phyloP scores from a whole-genome alignment of 2,113 vertebrate genomes.

The Proterorhinus semilunaris region DNA sequence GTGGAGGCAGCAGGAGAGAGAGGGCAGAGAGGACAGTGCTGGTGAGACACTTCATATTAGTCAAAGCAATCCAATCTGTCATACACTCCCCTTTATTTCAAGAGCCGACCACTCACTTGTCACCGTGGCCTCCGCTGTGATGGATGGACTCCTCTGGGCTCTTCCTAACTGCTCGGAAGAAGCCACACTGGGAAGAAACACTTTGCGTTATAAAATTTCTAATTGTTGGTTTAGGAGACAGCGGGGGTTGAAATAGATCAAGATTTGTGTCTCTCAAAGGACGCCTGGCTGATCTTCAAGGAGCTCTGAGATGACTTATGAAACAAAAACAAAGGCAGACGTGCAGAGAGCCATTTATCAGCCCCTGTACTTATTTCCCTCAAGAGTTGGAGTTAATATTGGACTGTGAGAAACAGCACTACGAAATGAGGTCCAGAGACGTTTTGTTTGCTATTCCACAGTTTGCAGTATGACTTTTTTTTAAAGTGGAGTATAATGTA shows the following conservation, averaged over 20 bases:
- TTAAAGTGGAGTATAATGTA: not conserved
- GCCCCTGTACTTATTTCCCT: not conserved
- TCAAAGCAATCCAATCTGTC: slow-evolving; percentile 59
- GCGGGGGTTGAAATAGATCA: not conserved
- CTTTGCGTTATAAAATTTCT: slow-evolving; percentile 15
- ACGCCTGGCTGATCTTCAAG: not conserved
- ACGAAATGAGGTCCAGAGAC: not conserved
- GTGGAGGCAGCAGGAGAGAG: slow-evolving; percentile 34
- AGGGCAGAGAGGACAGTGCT: slow-evolving; percentile 34
- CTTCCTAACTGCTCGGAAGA: slow-evolving; percentile 26
- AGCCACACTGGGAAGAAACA: not conserved
- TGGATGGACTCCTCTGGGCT: slow-evolving; percentile 43
- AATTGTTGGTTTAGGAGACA: slow-evolving; percentile 6
- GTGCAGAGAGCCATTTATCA: not conserved
- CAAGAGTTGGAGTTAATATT: slow-evolving; percentile 9
- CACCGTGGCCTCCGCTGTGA: slow-evolving; percentile 39
- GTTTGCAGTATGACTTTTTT: not conserved
- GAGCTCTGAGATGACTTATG: not conserved
- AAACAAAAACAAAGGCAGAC: not conserved
- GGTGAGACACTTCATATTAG: slow-evolving; percentile 52
- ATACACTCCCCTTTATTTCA: slow-evolving; percentile 25
- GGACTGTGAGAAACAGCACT: not conserved
- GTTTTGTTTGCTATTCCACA: not conserved
- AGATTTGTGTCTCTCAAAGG: not conserved
- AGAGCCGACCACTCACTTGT: slow-evolving; percentile 21